phyloP scores from a whole-genome alignment of 2,888 invertebrate genomes.

The Ichneumoninae sp. region DNA sequence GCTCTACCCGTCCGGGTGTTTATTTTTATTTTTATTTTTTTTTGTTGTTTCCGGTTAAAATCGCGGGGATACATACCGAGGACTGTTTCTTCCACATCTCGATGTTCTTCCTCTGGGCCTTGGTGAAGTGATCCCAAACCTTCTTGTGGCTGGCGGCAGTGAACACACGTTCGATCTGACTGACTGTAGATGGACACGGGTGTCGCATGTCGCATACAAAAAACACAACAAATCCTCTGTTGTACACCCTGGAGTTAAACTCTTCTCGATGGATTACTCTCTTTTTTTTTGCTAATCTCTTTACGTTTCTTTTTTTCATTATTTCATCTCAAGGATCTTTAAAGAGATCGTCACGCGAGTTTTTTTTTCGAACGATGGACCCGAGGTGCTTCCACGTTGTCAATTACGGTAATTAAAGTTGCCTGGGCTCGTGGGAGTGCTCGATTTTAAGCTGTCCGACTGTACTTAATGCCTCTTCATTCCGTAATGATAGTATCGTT shows the following conservation, averaged over 20 bases:
- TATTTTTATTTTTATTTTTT: constrained; percentile 44
- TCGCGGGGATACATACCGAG: constrained; percentile 89
- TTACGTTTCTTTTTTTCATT: constrained; percentile 47
- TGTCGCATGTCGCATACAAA: constrained; percentile 84
- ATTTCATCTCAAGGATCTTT: constrained; percentile 18
- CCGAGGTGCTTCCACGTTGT: constrained; percentile 54
- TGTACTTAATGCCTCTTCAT: constrained; percentile 57
- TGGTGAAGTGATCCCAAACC: constrained; percentile 99
- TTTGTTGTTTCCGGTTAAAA: constrained; percentile 39
- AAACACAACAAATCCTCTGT: constrained; percentile 84
- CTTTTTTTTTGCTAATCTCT: constrained; percentile 35
- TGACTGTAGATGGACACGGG: constrained; percentile 89
- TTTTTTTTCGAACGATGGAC: constrained; percentile 27
- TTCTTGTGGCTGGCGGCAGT: constrained; percentile 98
- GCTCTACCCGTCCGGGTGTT: constrained; percentile 59
- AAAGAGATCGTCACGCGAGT: constrained; percentile 25
- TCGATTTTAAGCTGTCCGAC: constrained; percentile 50
- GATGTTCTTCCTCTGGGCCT: constrained; percentile 99
- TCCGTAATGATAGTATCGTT: constrained; percentile 51
- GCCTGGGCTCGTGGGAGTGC: constrained; percentile 29
- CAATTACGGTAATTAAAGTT: constrained; percentile 52
- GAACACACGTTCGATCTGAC: constrained; percentile 99
- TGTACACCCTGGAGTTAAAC: constrained; percentile 80
- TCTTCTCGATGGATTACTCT: constrained; percentile 71
- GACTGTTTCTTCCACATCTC: constrained; percentile 99